These are phyloP conservation scores for Trichogramma pretiosum DNA, from an alignment of 1,140 invertebrate genomes.

Conservation along the genomic window DNA sequence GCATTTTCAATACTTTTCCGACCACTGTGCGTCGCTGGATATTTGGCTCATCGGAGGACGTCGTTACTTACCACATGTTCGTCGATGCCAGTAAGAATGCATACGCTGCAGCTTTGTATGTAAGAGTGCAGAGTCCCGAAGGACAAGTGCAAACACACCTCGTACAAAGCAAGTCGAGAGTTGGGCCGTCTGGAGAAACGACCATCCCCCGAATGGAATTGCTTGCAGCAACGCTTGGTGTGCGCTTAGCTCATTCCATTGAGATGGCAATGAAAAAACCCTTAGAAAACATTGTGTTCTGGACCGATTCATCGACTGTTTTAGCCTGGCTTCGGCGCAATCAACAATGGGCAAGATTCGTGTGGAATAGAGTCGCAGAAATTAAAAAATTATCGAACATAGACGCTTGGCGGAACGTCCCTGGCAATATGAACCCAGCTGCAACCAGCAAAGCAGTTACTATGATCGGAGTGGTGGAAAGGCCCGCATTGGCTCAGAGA, in stretches of 20 bases:
- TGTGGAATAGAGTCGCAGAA: slow-evolving; percentile 15
- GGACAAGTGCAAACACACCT: background rate
- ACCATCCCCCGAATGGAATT: slow-evolving; percentile 1
- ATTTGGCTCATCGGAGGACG: background rate
- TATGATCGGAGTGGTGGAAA: too few species aligned
- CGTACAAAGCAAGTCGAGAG: background rate
- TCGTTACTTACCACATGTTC: slow-evolving; percentile 1
- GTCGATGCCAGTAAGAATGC: background rate
- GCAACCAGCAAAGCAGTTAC: too few species aligned
- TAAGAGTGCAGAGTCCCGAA: too few species aligned
- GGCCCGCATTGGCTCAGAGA: too few species aligned
- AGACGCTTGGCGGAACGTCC: slow-evolving; percentile 8
- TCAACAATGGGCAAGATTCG: slow-evolving; percentile 14
- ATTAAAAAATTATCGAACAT: slow-evolving; percentile 4
- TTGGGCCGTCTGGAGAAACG: background rate
- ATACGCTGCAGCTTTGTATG: background rate
- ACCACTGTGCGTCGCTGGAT: slow-evolving; percentile 6
- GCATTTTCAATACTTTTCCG: too few species aligned
- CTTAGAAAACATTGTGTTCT: background rate
- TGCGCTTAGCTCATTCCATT: background rate
- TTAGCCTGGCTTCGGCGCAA: slow-evolving; percentile 15
- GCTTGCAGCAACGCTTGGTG: background rate
- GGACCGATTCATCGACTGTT: slow-evolving; percentile 8
- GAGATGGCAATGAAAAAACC: background rate
- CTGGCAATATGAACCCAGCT: background rate